These are phyloP conservation scores for Samia ricini DNA, from an alignment of 1,140 invertebrate genomes.

Conservation along the genomic window DNA sequence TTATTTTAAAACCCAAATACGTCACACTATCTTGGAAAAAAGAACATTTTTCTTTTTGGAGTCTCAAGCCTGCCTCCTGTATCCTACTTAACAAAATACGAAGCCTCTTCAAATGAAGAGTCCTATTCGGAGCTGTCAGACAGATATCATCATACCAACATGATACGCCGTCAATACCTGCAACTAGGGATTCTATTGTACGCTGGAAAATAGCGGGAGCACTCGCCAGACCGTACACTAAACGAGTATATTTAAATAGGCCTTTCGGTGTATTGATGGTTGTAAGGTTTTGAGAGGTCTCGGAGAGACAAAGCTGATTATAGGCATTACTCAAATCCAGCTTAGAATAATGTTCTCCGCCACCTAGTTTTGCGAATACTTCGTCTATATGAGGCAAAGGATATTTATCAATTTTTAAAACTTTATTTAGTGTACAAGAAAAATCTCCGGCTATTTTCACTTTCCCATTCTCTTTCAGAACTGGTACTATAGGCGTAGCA, in stretches of 20 bases:
- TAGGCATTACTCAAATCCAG: slow-evolving; percentile 4
- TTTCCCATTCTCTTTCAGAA: neutral
- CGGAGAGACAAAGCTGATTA: neutral
- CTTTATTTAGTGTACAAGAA: slow-evolving; percentile 2
- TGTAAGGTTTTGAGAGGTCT: neutral
- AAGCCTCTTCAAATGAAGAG: neutral
- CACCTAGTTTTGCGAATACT: slow-evolving; percentile 5
- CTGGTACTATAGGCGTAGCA: slow-evolving; percentile 6
- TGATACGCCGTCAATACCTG: slow-evolving; percentile 40
- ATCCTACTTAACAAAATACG: neutral
- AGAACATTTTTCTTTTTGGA: slow-evolving; percentile 6
- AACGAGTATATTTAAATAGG: slow-evolving; percentile 23
- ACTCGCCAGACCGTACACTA: no score
- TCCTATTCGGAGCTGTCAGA: neutral
- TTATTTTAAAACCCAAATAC: slow-evolving; percentile 2
- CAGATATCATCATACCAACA: slow-evolving; percentile 1
- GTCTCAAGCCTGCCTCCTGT: neutral
- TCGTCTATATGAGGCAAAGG: slow-evolving; percentile 3
- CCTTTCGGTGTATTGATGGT: slow-evolving; percentile 9
- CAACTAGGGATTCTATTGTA: slow-evolving; percentile 52
- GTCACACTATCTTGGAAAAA: neutral
- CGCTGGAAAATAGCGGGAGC: slow-evolving; percentile 59
- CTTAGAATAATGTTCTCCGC: slow-evolving; percentile 1
- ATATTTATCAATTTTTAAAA: slow-evolving; percentile 6
- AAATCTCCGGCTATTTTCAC: slow-evolving; percentile 4